Base-by-base conservation (phyloP, 2,113 vertebrate genomes). In the Amphiprion percula region DNA sequence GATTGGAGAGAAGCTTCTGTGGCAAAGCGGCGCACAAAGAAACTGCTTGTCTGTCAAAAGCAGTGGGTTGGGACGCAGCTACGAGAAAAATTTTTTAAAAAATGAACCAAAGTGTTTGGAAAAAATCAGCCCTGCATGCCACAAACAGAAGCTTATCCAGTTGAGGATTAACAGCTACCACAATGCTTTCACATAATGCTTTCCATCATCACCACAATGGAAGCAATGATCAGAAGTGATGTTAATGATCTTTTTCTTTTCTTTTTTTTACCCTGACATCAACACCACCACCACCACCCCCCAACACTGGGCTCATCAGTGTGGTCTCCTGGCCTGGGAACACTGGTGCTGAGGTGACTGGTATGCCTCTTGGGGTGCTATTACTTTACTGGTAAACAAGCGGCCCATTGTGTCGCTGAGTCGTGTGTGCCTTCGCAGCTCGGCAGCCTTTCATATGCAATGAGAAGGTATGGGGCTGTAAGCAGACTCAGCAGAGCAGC, bases 371-470 rank as follows among this genome's bases (percentile, higher is more conserved):
- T 86, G 87, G 90, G 90, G 90, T 94, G 90, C 90, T 93, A 90
- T 94, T 93, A 93, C 92, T 95, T 94, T 91, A 87, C 91, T 91
- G 91, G 92, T 95, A 94, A 96, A 95, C 95, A 95, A 94, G 90
- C 88, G 69, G 60, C 70, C 90, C 90, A 94, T 95, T 94, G 94
- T 95, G 88, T 90, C 70, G 74, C 88, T 77, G 86, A 85, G 88
- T 90, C 79, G 86, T 91, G 91, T 87, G 87, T 86, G 92, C 79
- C 88, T 93, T 91, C 83, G 87, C 90, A 86, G 88, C 85, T 86
- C 76, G 77, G 71, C 72, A 83, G 85, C 86, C 85, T 94, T 95
- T 94, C 92, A 94, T 92, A 92, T 90, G 90, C 90, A 93, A 92
- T 86, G 73, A 87, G 89, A 92, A 37, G 92, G 94, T 94, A 92